A percentile compares a stretch with the other conserved stretches of the same genome.
Conservation (phyloP, 53 echinoderm and acorn worm species). For the Paelopatides confundens region DNA sequence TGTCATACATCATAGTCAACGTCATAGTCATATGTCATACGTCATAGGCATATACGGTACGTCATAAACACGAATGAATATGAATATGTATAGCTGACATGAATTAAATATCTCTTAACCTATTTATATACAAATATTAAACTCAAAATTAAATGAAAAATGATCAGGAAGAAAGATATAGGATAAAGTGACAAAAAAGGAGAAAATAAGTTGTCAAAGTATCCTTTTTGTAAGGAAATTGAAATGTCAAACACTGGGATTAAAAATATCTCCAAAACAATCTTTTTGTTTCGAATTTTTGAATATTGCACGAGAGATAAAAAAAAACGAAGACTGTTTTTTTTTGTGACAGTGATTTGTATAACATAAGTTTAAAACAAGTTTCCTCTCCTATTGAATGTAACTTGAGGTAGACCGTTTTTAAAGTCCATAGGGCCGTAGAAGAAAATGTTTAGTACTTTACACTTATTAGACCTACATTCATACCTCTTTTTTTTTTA, state of each 20-base stretch:
- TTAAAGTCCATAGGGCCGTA: background rate
- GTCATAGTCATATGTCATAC: too few species aligned
- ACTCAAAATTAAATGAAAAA: background rate
- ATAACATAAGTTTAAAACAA: background rate
- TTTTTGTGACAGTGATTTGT: background rate
- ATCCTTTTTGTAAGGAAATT: background rate
- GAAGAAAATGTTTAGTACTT: background rate
- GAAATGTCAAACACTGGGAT: background rate
- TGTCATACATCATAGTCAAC: too few species aligned
- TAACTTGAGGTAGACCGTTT: background rate
- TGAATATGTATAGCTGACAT: background rate
- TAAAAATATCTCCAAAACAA: background rate
- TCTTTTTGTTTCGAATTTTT: background rate
- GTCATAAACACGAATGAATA: background rate
- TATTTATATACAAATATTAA: background rate
- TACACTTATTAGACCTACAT: background rate
- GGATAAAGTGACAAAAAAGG: background rate
- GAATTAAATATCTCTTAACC: background rate
- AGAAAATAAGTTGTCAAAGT: background rate
- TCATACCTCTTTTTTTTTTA: background rate
- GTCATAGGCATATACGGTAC: too few species aligned
- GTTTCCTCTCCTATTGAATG: background rate
- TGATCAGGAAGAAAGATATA: background rate
- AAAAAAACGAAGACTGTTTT: background rate
- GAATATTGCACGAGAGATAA: background rate